phyloP scores from a whole-genome alignment of 2,797 vertebrate genomes.

The Lepilemur ruficaudatus region DNA sequence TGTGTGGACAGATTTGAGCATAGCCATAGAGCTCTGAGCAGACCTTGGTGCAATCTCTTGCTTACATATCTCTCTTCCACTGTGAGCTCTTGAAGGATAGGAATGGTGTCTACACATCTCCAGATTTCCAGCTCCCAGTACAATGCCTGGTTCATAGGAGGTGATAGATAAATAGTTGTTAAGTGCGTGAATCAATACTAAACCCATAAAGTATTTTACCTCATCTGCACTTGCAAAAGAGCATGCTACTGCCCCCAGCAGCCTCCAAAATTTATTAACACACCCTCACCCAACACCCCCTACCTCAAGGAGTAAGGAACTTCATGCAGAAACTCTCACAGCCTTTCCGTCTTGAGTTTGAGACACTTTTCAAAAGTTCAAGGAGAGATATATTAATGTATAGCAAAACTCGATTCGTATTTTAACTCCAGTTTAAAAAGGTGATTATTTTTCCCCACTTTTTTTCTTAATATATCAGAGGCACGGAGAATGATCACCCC shows the following conservation, averaged over 20 bases:
- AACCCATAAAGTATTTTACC: not conserved
- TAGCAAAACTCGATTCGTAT: not conserved
- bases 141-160: not conserved
- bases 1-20: not conserved
- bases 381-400: not conserved
- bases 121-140: not conserved
- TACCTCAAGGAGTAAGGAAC: not conserved
- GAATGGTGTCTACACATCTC: not conserved
- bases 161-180: not conserved
- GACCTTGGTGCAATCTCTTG: not conserved
- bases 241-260: not conserved
- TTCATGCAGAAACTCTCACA: not conserved
- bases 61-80: not conserved
- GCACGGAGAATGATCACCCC: not conserved
- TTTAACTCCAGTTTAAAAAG: not conserved
- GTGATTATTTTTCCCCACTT: not conserved
- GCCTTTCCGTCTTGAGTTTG: not conserved
- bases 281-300: not conserved
- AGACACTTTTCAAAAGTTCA: not conserved
- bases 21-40: not conserved
- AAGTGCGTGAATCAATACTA: not conserved
- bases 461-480: not conserved
- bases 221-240: not conserved
- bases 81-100: not conserved
- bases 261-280: not conserved